Percentiles rank a stretch among this genome's conserved stretches.
phyloP scores from a whole-genome alignment of 2,888 invertebrate species.

The Heterodera filipjevi region DNA sequence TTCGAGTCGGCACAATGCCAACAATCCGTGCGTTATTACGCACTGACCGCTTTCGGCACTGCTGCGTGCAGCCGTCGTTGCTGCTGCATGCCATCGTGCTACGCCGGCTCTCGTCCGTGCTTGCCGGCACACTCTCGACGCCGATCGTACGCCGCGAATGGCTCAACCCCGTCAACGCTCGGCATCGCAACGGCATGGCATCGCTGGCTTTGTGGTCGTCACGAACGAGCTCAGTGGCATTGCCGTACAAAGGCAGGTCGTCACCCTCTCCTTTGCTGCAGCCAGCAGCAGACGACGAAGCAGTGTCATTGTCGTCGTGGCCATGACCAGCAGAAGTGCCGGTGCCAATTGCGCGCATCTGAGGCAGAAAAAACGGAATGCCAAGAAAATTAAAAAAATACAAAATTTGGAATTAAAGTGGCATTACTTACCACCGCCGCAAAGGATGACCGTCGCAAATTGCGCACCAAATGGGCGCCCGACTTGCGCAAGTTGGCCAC shows the following conservation, averaged over 20 bases:
- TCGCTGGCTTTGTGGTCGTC: background rate
- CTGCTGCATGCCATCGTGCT: constrained; percentile 18
- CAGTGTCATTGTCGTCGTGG: background rate
- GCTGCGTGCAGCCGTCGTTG: background rate
- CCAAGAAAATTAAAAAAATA: background rate
- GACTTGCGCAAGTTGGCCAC: constrained; percentile 22
- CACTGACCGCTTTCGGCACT: constrained; percentile 9
- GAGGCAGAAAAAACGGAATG: background rate
- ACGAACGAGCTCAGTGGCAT: background rate
- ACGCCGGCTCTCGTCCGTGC: constrained; percentile 13
- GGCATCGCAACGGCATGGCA: background rate
- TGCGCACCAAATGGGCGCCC: constrained; percentile 22
- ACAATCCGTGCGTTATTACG: no score
- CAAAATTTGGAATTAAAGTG: background rate
- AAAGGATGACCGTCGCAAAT: constrained; percentile 18
- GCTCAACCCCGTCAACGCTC: background rate
- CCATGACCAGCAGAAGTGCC: background rate
- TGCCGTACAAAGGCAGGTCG: background rate
- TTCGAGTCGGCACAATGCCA: background rate
- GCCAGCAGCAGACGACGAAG: background rate
- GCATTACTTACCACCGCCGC: constrained; percentile 13
- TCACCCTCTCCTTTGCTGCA: constrained; percentile 14
- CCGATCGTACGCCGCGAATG: background rate
- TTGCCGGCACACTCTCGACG: background rate
- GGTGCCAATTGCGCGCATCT: constrained; percentile 19